Conservation (phyloP, 2,888 invertebrate genomes). For the Andrena dorsata region DNA sequence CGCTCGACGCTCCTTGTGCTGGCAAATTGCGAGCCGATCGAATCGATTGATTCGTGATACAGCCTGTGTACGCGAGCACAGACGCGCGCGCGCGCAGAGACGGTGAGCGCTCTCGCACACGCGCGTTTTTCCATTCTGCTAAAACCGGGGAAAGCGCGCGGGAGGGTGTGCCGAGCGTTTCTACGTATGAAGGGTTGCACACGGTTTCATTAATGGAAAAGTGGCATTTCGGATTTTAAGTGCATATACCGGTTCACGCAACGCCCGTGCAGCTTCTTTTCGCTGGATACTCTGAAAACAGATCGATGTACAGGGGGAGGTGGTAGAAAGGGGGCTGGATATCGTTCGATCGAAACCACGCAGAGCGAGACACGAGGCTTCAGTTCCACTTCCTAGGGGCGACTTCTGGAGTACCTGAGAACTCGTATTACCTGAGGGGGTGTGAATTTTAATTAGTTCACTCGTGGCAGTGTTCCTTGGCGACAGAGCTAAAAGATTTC, state of each 20-base stretch:
- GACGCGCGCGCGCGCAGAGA: not conserved
- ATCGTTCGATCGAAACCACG: slow-evolving; percentile 21
- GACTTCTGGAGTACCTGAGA: not conserved
- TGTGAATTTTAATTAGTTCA: not conserved
- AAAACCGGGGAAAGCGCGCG: slow-evolving; percentile 60
- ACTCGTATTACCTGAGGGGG: not conserved
- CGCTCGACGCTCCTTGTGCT: slow-evolving; percentile 35
- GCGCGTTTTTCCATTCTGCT: slow-evolving; percentile 55
- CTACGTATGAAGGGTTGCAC: slow-evolving; percentile 76
- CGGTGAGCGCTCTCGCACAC: not conserved
- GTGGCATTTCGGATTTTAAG: slow-evolving; percentile 82
- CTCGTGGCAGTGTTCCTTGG: not conserved
- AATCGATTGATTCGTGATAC: slow-evolving; percentile 51
- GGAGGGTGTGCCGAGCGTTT: slow-evolving; percentile 43
- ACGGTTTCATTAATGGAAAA: slow-evolving; percentile 82
- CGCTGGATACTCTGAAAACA: slow-evolving; percentile 50
- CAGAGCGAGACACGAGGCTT: slow-evolving; percentile 1
- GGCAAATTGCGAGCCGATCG: slow-evolving; percentile 51
- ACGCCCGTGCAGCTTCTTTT: slow-evolving; percentile 52
- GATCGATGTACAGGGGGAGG: slow-evolving; percentile 49
- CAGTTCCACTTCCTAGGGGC: not conserved
- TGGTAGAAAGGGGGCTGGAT: not conserved
- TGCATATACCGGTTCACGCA: slow-evolving; percentile 79
- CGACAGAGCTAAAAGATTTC: too few relatives aligned
- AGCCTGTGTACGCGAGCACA: slow-evolving; percentile 17